A percentile compares a stretch with the other conserved stretches of the same genome.
These are phyloP conservation scores for Fopius arisanus DNA, from an alignment of 1,140 invertebrate genomes.

Conservation along the genomic window DNA sequence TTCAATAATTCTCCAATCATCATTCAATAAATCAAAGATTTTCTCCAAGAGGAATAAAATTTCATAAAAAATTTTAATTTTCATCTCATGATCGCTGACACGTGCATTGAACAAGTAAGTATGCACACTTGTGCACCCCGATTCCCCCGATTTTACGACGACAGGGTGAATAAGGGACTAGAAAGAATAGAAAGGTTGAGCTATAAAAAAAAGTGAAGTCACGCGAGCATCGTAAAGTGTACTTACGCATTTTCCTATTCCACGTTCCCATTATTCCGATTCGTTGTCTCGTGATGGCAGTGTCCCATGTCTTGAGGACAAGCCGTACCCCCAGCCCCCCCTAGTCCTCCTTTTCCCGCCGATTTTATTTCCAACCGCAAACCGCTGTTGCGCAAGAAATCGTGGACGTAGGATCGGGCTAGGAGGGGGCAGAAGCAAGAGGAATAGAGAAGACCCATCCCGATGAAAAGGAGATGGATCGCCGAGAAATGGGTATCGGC, in stretches of 20 bases:
- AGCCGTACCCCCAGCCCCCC: neutral
- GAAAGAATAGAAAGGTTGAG: neutral
- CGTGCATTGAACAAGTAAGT: neutral
- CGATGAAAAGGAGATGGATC: conserved; percentile 32
- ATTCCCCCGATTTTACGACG: neutral
- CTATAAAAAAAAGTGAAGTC: conserved; percentile 11
- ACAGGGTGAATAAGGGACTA: neutral
- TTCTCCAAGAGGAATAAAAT: neutral
- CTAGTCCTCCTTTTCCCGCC: neutral
- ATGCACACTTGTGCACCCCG: neutral
- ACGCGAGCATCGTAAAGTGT: conserved; percentile 8
- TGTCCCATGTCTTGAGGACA: neutral
- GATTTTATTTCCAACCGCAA: neutral
- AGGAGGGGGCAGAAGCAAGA: neutral
- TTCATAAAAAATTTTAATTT: neutral
- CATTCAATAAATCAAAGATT: neutral
- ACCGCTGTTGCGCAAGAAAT: conserved; percentile 10
- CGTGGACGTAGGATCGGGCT: neutral
- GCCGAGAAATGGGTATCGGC: conserved; percentile 41
- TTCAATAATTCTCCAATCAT: neutral
- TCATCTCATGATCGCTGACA: neutral
- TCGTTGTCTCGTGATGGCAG: conserved; percentile 2
- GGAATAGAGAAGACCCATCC: neutral
- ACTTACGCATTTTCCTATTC: conserved; percentile 13
- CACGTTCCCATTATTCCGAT: neutral